Base-by-base conservation (phyloP, 2,797 vertebrate genomes). In the Avahi laniger region DNA sequence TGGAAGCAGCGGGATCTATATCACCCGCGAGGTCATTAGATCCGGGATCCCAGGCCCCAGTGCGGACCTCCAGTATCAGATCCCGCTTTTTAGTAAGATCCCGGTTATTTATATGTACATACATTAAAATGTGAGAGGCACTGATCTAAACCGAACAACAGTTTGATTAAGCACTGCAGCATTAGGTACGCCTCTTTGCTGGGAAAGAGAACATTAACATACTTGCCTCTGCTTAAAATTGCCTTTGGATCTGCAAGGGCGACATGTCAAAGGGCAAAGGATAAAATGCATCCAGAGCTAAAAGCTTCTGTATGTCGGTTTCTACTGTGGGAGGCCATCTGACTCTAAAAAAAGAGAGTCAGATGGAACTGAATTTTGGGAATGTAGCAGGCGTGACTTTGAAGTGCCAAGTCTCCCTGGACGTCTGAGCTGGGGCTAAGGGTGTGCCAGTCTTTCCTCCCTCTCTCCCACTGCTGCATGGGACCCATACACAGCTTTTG, bases 211-310 rank as follows among this genome's bases (percentile, higher is more conserved):
- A 79, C 61, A 67, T 41, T 30, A 8, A 65, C 4, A 17, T 57
- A 59, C 41, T 92, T 90, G 35, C 41, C 24, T 92, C 35, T 14
- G 1, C 26, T 65, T 93, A 17, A 38, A 70, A n/a, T 7, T 88
- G 57, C 46, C 76, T 76, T 82, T 87, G 43, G 30, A 84, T 22
- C 8, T 48, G n/a, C 70, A 59, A 73, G 67, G 22, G 13, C 10
- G 70, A 87, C 79, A 48, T 76, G 38, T 52, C 46, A 92, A 72
- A 67, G 24, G 73, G 67, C 75, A 78, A 92, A 78, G 48, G 41
- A 72, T 57, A 72, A 72, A 82, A 54, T 28, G 6, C 41, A 86
- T 48, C 61, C 65, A 50, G 70, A 83, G 65, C 59, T 48, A 24
- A 78, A 67, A 83, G 24, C 35, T 63, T n/a, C 54, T 30, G 1